phyloP scores from a whole-genome alignment of 2,113 vertebrate genomes.

The Steatornis caripensis region DNA sequence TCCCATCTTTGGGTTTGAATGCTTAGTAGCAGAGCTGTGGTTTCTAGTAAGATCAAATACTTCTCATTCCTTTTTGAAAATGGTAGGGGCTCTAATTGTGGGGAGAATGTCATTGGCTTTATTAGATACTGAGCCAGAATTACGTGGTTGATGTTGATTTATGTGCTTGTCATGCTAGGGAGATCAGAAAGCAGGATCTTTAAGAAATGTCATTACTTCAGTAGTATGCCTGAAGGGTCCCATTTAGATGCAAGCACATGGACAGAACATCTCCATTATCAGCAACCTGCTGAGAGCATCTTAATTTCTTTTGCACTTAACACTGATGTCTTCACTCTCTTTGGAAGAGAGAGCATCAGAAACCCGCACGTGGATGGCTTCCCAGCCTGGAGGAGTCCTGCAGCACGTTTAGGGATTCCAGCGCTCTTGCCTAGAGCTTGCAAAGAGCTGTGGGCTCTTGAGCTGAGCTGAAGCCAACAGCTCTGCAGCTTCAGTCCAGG shows the following conservation, averaged over 20 bases:
- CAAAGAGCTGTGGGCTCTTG: neutral
- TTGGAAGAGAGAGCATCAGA: neutral
- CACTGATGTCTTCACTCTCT: rapidly evolving
- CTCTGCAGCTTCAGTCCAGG: neutral
- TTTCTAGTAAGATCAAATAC: neutral
- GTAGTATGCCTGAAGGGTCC: neutral
- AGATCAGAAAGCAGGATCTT: neutral
- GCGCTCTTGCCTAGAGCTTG: neutral
- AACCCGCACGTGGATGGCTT: neutral
- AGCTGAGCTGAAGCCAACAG: neutral
- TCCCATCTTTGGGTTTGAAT: neutral
- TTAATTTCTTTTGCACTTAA: neutral
- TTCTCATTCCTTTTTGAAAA: neutral
- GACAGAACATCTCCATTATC: neutral
- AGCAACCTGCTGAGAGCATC: neutral
- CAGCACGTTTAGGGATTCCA: neutral
- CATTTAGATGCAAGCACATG: neutral
- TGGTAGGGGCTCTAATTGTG: neutral
- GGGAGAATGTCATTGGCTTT: neutral
- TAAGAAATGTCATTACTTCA: neutral
- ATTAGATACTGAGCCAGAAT: neutral
- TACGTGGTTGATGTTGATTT: rapidly evolving
- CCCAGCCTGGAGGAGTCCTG: neutral
- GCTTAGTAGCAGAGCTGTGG: neutral
- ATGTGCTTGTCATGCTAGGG: neutral